Conservation (phyloP, 2,888 invertebrate genomes). For the Synergus gifuensis region DNA sequence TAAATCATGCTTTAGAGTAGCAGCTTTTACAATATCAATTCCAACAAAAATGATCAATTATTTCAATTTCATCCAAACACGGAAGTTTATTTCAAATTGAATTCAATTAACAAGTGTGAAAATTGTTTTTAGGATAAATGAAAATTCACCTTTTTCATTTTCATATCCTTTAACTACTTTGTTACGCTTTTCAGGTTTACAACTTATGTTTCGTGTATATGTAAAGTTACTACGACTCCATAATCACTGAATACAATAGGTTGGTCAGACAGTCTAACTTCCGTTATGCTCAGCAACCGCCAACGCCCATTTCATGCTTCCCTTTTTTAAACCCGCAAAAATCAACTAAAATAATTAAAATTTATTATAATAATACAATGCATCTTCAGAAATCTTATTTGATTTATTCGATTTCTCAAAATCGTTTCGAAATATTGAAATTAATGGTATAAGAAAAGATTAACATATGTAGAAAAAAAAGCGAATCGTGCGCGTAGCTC, state of each 20-base stretch:
- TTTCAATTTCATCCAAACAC: too few relatives aligned
- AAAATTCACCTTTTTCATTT: not conserved
- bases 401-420: too few relatives aligned
- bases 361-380: not conserved
- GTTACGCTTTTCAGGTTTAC: constrained; percentile 20
- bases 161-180: not conserved
- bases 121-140: not conserved
- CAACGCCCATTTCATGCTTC: constrained; percentile 19
- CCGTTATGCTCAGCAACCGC: constrained; percentile 3
- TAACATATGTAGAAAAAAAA: too few relatives aligned
- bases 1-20: not conserved
- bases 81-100: too few relatives aligned
- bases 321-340: not conserved
- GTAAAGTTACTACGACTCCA: constrained; percentile 8
- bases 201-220: constrained; percentile 17
- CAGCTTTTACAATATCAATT: too few relatives aligned
- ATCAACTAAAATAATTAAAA: not conserved
- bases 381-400: too few relatives aligned
- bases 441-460: too few relatives aligned
- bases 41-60: too few relatives aligned
- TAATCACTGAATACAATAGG: constrained; percentile 24
- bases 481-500: too few relatives aligned
- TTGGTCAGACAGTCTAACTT: constrained; percentile 4
- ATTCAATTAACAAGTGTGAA: not conserved
- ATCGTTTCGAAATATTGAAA: too few relatives aligned